Conservation (phyloP, 1,140 invertebrate species). For the Penaeus chinensis region DNA sequence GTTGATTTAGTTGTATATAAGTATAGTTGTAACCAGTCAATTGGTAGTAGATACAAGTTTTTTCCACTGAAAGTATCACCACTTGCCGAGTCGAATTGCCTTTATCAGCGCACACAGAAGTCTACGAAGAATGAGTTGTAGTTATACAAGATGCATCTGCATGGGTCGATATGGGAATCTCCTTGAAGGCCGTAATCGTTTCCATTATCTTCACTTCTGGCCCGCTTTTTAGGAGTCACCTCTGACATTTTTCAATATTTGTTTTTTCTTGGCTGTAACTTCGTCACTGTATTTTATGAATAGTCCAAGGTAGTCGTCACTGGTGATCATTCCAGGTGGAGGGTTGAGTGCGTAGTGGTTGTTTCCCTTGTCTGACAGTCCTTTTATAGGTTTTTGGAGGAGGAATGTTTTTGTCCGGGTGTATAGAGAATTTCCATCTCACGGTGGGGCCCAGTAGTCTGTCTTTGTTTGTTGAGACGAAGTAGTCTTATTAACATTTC, state of each 20-base stretch:
- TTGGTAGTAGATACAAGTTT: not conserved
- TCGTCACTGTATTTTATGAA: not conserved
- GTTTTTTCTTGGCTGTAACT: accelerated
- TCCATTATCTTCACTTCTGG: not conserved
- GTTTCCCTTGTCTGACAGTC: not conserved
- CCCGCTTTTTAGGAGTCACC: not conserved
- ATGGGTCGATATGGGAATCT: not conserved
- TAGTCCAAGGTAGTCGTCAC: not conserved
- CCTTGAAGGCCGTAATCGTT: not conserved
- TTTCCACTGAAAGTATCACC: not conserved
- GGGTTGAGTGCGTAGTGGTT: not conserved
- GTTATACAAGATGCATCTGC: not conserved
- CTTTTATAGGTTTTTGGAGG: not conserved
- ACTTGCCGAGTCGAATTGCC: not conserved
- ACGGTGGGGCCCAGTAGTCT: not conserved
- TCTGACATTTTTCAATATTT: not conserved
- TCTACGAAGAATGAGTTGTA: not conserved
- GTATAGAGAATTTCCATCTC: not conserved
- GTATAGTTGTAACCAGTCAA: not conserved
- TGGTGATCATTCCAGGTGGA: not conserved
- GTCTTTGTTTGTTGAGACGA: not conserved
- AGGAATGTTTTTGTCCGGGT: not conserved
- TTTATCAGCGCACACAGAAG: not conserved
- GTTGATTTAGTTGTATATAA: not conserved
- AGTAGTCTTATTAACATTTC: not conserved